Base-by-base conservation (phyloP, 2,888 invertebrate species). In the Drosophila anomalata region DNA sequence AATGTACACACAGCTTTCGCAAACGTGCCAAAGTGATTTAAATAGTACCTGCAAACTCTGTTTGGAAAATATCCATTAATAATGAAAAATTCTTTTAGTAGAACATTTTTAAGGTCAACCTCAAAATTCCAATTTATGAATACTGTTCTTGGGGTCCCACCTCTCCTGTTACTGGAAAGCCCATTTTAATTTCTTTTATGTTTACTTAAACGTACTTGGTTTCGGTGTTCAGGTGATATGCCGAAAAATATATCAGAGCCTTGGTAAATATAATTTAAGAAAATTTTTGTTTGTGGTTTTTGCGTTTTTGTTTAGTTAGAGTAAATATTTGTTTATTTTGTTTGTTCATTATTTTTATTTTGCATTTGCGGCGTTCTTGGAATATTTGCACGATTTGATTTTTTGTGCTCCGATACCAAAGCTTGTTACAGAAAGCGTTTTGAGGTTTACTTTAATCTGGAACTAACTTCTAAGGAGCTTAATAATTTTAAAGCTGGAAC, bases 1-100 rank as follows among this genome's bases (percentile, higher is more conserved):
- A 26, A 44, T 26, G 44, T 54, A 54, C 17, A 54, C 46, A 46
- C 20, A 55, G 44, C 20, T 29, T 2, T 11, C 14, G 17, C 20
- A 42, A 20, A 29, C 6, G 20, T 12, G 44, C 0, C n/a, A 36
- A 36, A 14, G 36, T 36, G 36, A 36, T 36, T 36, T 14, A 14
- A 36, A n/a, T 36, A n/a, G n/a, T 36, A 6, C 7, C 14, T n/a
- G n/a, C 6, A n/a, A 6, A n/a, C n/a, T 36, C 3, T 12, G 0
- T 24, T 4, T 0, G 22, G 5, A 24, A 24, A 24, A 24, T 24
- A 24, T 24, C 29, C 33, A 33, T 11, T 29, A 9, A 29, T 29
- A 29, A 29, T 29, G 29, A 29, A 29, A 29, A 29, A 29, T 29
- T 24, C 22, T 0, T 22, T 9, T 29, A 29, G 9, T 29, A 9